Conservation (phyloP, 2,113 vertebrate genomes). For the Dicentrarchus labrax region DNA sequence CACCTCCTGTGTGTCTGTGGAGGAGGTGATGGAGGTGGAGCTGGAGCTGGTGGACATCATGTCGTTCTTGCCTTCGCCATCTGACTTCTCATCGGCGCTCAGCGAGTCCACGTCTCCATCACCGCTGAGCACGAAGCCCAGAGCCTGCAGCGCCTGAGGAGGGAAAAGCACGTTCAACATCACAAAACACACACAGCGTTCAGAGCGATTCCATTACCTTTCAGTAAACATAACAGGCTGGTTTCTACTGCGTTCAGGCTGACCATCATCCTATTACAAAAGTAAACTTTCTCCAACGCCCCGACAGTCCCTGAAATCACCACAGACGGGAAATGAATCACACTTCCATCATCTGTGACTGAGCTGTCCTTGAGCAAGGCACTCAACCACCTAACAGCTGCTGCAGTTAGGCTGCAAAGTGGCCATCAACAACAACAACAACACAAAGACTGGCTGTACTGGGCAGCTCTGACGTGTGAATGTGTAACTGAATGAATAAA, state of each 20-base stretch:
- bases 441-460: background rate
- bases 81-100: slow-evolving; percentile 92
- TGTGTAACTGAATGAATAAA: slow-evolving; percentile 12
- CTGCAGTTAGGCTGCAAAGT: slow-evolving; percentile 2
- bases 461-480: slow-evolving; percentile 26
- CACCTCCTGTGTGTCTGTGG: slow-evolving; percentile 92
- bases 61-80: slow-evolving; percentile 91
- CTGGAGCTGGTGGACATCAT: slow-evolving; percentile 90
- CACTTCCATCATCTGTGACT: slow-evolving; percentile 8
- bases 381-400: background rate
- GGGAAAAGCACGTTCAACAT: background rate
- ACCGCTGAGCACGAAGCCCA: slow-evolving; percentile 92
- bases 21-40: slow-evolving; percentile 92
- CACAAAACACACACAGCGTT: background rate
- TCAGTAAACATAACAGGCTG: background rate
- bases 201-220: background rate
- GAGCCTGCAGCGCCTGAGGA: slow-evolving; percentile 92
- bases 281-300: background rate
- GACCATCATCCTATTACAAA: background rate
- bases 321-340: slow-evolving; percentile 27
- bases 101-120: slow-evolving; percentile 91
- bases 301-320: slow-evolving; percentile 2
- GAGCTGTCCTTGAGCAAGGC: slow-evolving; percentile 28
- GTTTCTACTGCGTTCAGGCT: no score
- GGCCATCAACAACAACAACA: slow-evolving; percentile 10